Conservation (phyloP, 2,797 vertebrate genomes). For the Macropodus opercularis region DNA sequence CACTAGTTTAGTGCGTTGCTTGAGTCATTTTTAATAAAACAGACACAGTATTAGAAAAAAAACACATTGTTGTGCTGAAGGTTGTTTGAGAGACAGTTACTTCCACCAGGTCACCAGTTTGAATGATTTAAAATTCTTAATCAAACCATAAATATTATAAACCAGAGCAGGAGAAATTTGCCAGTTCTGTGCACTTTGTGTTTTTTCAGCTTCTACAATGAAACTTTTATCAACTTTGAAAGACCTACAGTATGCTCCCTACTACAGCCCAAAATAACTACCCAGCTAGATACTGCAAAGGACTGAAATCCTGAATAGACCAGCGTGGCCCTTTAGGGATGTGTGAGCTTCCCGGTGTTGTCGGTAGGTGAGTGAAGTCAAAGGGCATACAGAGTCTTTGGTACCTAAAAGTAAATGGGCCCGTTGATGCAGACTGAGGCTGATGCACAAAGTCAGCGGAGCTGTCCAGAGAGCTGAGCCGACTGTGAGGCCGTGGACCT, state of each 20-base stretch:
- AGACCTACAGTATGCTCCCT: too few species aligned
- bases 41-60: too few species aligned
- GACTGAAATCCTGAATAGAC: not conserved
- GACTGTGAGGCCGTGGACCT: not conserved
- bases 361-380: not conserved
- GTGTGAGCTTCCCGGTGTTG: not conserved
- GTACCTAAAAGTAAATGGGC: not conserved
- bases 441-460: not conserved
- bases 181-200: too few species aligned
- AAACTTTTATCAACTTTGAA: not conserved
- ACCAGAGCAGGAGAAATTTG: too few species aligned
- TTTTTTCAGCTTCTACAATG: too few species aligned
- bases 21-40: conserved; percentile 11
- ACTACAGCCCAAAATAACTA: too few species aligned
- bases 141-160: too few species aligned
- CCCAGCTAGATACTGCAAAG: too few species aligned
- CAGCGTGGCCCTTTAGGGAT: not conserved
- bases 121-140: too few species aligned
- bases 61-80: too few species aligned
- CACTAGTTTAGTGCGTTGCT: conserved; percentile 33
- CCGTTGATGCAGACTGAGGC: not conserved
- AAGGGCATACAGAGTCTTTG: not conserved
- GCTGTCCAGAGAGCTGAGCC: not conserved
- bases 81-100: not conserved
- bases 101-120: too few species aligned